Base-by-base conservation (phyloP, 1,140 invertebrate genomes). In the Drosophila virilis region DNA sequence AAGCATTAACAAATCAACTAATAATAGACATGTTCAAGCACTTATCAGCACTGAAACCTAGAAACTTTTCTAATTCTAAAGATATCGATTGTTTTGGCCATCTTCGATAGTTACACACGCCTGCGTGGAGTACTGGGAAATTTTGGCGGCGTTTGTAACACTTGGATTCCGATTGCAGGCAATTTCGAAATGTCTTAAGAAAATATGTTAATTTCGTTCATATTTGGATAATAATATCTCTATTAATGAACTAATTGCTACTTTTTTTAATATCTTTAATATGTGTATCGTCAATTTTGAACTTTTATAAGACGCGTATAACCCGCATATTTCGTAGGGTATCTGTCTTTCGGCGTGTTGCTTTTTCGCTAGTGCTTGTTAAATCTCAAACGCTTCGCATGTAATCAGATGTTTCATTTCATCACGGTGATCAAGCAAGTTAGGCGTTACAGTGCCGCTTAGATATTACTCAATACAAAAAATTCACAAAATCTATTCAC, bases 391-490 rank as follows among this genome's bases (percentile, higher is more conserved):
- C 17, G 6, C 62, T 17, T 35, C 52, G 45, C 12, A 13, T 33
- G 17, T 67, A 42, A 69, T 73, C 64, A 68, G 50, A 68, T 51
- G 58, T 42, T 33, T 54, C 33, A 61, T 74, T 69, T 69, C 71
- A 55, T 40, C 17, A 69, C 40, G n/a, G 33, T 40, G 45, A 32
- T 35, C 15, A 38, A 17, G 37, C 48, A 35, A 57, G 22, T 2
- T 45, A 32, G 48, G 68, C 58, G 74, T 70, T 55, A 10, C 28
- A 43, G 6, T 57, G 13, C 40, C 40, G 45, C 15, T 35, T 7
- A 48, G 32, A 50, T 74, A 74, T 77, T 77, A 77, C 45, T 57
- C 15, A 79, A 79, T 60, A 57, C 7, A 9, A 51, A 45, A 48
- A n/a, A 28, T 28, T 1, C 9, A 42, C 8, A 45, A n/a, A 37